Percentiles rank a stretch among this genome's conserved stretches.
Evolutionary conservation across 2,888 invertebrate species (phyloP).

Genomic region (Lithosia quadra): DNA sequence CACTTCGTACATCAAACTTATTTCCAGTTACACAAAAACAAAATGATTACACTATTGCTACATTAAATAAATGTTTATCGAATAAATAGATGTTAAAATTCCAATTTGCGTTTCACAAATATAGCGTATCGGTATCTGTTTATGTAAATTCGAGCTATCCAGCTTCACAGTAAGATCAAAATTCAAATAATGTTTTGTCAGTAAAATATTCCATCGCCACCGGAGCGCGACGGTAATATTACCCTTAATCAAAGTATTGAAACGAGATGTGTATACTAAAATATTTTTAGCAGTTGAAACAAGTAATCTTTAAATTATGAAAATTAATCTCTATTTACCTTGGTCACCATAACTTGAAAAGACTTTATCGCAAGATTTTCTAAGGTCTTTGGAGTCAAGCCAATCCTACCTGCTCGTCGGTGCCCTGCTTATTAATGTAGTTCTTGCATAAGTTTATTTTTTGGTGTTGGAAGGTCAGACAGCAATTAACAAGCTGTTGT

Average conservation of each 20-base stretch:
- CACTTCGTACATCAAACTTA: neutral
- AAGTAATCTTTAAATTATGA: too few relatives aligned
- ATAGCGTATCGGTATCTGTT: neutral
- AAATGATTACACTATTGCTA: slow-evolving; percentile 2
- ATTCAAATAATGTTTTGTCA: slow-evolving; percentile 3
- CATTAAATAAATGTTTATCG: neutral
- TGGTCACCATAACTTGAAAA: too few relatives aligned
- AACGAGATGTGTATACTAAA: neutral
- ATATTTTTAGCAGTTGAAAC: neutral
- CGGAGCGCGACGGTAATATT: slow-evolving; percentile 2
- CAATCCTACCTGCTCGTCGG: too few relatives aligned
- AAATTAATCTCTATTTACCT: neutral
- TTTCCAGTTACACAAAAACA: neutral
- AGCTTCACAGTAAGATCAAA: neutral
- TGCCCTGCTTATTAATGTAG: too few relatives aligned
- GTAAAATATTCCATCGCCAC: slow-evolving; percentile 7
- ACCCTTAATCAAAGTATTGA: slow-evolving; percentile 1
- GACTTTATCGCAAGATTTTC: too few relatives aligned
- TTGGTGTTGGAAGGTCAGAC: too few relatives aligned
- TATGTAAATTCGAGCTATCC: neutral
- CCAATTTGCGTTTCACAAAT: slow-evolving; percentile 1
- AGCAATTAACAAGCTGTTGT: too few relatives aligned
- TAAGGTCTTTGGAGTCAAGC: too few relatives aligned
- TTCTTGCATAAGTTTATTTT: too few relatives aligned
- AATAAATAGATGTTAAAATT: slow-evolving; percentile 3